Conservation (phyloP, 2,888 invertebrate species). For the Lycocerus yunnanus region DNA sequence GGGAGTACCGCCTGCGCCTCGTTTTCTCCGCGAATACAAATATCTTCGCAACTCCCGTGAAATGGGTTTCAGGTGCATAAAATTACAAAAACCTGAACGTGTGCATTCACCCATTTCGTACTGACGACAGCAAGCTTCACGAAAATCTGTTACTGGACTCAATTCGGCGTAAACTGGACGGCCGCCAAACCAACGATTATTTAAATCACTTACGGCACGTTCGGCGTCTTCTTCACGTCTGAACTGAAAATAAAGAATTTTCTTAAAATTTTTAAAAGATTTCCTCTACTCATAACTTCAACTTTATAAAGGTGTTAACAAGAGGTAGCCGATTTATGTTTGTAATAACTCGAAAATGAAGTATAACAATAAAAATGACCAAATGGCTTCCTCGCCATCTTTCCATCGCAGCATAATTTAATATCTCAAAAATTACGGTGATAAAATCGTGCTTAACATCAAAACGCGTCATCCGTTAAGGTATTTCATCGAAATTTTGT, state of each 20-base stretch:
- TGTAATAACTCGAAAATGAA: no score
- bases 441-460: no score
- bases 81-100: constrained; percentile 98
- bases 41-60: constrained; percentile 88
- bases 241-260: constrained; percentile 69
- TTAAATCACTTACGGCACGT: constrained; percentile 94
- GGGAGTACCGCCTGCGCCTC: constrained; percentile 47
- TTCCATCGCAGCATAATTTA: no score
- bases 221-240: constrained; percentile 98
- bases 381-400: no score
- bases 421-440: no score
- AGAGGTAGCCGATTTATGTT: no score
- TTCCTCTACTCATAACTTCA: background rate
- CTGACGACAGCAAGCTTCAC: constrained; percentile 98
- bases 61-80: constrained; percentile 99
- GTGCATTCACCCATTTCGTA: constrained; percentile 99
- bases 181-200: constrained; percentile 99
- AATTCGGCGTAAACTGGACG: constrained; percentile 97
- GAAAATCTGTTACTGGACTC: constrained; percentile 98
- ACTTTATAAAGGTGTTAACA: no score
- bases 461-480: no score
- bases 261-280: no score
- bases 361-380: no score
- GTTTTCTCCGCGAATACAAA: constrained; percentile 72
- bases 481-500: no score